These are phyloP conservation scores for Drosophila paranaensis DNA, from an alignment of 2,888 invertebrate genomes.

Conservation along the genomic window DNA sequence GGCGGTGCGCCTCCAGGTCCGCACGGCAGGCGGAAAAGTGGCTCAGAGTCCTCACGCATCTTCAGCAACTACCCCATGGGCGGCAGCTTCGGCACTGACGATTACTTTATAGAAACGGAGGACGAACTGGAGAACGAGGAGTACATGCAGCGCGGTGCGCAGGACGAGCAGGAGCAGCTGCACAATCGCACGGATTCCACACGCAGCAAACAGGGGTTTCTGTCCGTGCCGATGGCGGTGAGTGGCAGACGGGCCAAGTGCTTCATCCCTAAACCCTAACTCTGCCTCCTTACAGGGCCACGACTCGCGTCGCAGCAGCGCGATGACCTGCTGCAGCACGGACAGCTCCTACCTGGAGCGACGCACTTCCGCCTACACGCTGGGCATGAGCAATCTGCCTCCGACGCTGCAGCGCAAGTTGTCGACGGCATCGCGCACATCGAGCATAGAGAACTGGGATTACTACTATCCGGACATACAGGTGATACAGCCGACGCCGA, in stretches of 20 bases:
- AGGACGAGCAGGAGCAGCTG: constrained; percentile 57
- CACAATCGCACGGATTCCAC: constrained; percentile 82
- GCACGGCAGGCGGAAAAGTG: constrained; percentile 86
- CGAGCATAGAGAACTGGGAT: constrained; percentile 86
- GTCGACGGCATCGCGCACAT: constrained; percentile 82
- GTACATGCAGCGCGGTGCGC: constrained; percentile 84
- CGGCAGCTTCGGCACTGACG: constrained; percentile 85
- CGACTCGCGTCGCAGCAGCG: constrained; percentile 89
- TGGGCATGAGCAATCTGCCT: constrained; percentile 88
- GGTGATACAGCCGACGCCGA: constrained; percentile 92
- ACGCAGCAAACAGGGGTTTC: constrained; percentile 83
- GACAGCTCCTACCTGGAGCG: constrained; percentile 93
- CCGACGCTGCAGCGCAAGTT: constrained; percentile 83
- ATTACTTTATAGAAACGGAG: constrained; percentile 85
- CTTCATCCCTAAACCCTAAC: not conserved
- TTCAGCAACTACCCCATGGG: constrained; percentile 85
- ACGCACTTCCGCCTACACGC: constrained; percentile 91
- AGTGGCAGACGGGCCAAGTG: constrained; percentile 42
- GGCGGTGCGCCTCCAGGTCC: constrained; percentile 81
- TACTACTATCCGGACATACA: constrained; percentile 88
- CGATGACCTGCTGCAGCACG: constrained; percentile 93
- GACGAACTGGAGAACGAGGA: constrained; percentile 85
- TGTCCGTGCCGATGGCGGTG: constrained; percentile 84
- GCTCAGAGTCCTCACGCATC: constrained; percentile 86
- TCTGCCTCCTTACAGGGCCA: constrained; percentile 75